phyloP scores from a whole-genome alignment of 2,113 vertebrate genomes.

The Cairina moschata region DNA sequence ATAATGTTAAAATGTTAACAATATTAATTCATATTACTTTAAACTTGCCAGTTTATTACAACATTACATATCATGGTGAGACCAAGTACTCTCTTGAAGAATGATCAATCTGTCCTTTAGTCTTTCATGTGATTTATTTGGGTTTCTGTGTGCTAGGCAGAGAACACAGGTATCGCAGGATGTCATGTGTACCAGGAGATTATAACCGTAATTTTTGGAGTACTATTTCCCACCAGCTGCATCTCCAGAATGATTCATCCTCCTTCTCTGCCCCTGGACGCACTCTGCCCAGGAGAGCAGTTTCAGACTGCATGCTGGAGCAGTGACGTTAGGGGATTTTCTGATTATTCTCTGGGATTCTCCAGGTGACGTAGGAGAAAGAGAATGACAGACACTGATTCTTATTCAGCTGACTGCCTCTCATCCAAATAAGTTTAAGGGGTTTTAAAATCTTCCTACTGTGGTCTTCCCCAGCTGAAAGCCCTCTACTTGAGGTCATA shows the following conservation, averaged over 20 bases:
- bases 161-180: background rate
- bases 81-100: background rate
- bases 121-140: background rate
- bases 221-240: background rate
- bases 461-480: conserved; percentile 38
- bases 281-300: background rate
- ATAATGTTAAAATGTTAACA: background rate
- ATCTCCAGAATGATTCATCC: background rate
- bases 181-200: rapidly evolving
- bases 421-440: conserved; percentile 31
- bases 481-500: background rate
- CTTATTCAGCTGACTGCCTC: background rate
- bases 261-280: background rate
- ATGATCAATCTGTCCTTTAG: background rate
- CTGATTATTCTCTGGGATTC: conserved; percentile 66
- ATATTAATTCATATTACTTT: background rate
- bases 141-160: background rate
- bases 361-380: conserved; percentile 42
- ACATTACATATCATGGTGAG: background rate
- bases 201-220: background rate
- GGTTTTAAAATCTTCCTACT: conserved; percentile 2
- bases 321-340: conserved; percentile 42
- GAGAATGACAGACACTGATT: background rate
- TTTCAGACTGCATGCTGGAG: background rate
- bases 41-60: background rate